These are phyloP conservation scores for Caenorhabditis inopinata DNA, from an alignment of 1,140 invertebrate genomes.

Conservation along the genomic window DNA sequence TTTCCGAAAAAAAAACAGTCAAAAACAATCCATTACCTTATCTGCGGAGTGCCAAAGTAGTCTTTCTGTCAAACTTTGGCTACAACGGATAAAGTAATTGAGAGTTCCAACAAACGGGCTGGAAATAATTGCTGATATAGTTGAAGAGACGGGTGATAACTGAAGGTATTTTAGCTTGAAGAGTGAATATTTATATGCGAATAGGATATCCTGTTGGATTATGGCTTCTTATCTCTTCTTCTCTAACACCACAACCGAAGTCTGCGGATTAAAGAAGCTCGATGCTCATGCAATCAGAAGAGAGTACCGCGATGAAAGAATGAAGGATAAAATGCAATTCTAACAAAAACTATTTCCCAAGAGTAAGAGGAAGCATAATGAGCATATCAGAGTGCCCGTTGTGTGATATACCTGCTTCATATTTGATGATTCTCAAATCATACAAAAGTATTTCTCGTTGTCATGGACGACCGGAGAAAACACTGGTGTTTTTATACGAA, in stretches of 20 bases:
- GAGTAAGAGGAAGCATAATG: too few species aligned
- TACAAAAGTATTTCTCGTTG: too few species aligned
- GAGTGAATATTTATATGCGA: not conserved
- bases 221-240: not conserved
- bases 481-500: too few species aligned
- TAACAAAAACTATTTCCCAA: not conserved
- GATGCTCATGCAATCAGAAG: not conserved
- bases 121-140: too few species aligned
- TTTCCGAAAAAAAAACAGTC: too few species aligned
- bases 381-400: too few species aligned
- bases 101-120: not conserved
- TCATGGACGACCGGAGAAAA: too few species aligned
- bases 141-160: too few species aligned
- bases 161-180: too few species aligned
- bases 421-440: too few species aligned
- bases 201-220: not conserved
- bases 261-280: not conserved
- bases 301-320: not conserved
- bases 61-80: not conserved
- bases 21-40: not conserved
- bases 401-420: too few species aligned
- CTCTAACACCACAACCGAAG: too few species aligned
- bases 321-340: not conserved
- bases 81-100: not conserved
- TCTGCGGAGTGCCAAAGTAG: slow-evolving; percentile 4